Base-by-base conservation (phyloP, 23 tunicate genomes). In the Halocynthia roretzi region DNA sequence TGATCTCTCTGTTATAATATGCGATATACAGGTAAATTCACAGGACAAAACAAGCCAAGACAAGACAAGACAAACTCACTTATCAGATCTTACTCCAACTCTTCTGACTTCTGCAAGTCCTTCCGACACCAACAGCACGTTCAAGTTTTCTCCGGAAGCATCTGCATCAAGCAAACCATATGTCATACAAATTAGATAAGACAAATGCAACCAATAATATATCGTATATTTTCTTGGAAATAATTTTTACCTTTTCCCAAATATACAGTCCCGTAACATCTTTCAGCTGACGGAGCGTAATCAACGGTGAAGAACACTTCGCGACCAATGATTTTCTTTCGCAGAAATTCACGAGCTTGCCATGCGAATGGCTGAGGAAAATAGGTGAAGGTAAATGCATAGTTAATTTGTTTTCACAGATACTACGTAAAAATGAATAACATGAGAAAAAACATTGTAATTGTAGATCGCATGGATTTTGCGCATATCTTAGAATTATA, bases 51-150 rank as follows among this genome's bases (percentile, higher is more conserved):
- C 44, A 31, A 4, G 1, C 44, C 4, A n/a, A n/a, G n/a, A n/a
- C n/a, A n/a, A n/a, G 44, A 31, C 44, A 31, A 31, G 4, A 31
- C 44, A 51, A 11, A 83, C 91, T 75, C 68, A 92, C 99, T 89
- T 88, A 76, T 87, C 94, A 50, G 83, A 62, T 68, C 98, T 74
- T 8, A 86, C 87, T 53, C 83, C 89, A 19, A 86, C 98, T 49
- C 78, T 78, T 68, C 98, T 82, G n/a, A 92, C 98, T 82, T 92
- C 98, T 14, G 85, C 98, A 80, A 87, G 62, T 7, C 98, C 98
- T 22, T 86, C 87, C 4, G 52, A 18, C 17, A 92, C 84, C 74
- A 87, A 92, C 82, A 82, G 61, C 63, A 73, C 90, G 23, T 76
- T 72, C 62, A 94, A 23, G 56, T 94, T 94, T 40, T 82, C 83